These are phyloP conservation scores for Phrynocephalus vlangalii DNA, from an alignment of 2,797 vertebrate species.

Conservation along the genomic window DNA sequence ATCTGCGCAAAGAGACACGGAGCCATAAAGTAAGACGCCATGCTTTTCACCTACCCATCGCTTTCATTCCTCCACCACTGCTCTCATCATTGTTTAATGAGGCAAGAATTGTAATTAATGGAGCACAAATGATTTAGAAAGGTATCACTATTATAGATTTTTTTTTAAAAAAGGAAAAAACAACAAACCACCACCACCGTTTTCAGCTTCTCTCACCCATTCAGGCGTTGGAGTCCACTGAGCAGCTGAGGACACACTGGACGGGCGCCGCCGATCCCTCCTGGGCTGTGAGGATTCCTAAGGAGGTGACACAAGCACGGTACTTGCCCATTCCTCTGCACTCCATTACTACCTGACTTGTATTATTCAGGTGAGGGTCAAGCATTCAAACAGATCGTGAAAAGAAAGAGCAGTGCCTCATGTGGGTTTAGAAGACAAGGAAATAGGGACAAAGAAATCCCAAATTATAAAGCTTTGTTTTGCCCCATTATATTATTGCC, in stretches of 20 bases:
- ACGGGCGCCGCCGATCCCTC: slow-evolving; percentile 86
- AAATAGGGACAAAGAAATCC: neutral
- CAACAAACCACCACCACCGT: too few species aligned
- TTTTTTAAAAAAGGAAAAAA: too few species aligned
- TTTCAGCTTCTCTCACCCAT: slow-evolving; percentile 85
- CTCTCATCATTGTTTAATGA: neutral
- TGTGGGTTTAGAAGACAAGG: neutral
- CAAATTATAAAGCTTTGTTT: neutral
- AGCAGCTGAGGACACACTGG: slow-evolving; percentile 83
- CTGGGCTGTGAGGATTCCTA: slow-evolving; percentile 88
- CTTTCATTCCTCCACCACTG: neutral
- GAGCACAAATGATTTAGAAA: neutral
- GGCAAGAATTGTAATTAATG: neutral
- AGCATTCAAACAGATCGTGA: neutral
- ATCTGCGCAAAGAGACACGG: neutral
- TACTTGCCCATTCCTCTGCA: neutral
- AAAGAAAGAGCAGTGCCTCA: neutral
- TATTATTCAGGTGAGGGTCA: neutral
- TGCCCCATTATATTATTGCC: neutral
- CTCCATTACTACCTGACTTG: neutral
- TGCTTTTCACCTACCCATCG: neutral
- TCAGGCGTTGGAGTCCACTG: slow-evolving; percentile 91
- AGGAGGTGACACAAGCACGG: neutral
- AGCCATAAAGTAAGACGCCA: neutral
- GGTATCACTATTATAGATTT: neutral